Percentiles rank a stretch among this genome's conserved stretches.
Conservation (phyloP, 2,797 vertebrate genomes). For the Triplophysa yarkandensis region DNA sequence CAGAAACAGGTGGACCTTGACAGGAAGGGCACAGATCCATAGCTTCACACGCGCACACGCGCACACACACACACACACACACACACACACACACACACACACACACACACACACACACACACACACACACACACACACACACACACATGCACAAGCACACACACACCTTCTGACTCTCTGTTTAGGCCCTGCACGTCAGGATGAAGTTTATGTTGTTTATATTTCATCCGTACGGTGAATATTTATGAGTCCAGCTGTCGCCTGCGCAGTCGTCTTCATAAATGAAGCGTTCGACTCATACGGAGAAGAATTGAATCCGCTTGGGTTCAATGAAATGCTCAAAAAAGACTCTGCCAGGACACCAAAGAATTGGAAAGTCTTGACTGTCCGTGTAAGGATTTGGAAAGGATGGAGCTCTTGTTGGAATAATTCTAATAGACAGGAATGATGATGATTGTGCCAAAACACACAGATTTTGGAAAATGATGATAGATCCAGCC, state of each 20-base stretch:
- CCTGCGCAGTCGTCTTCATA: constrained; percentile 29
- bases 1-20: constrained; percentile 59
- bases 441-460: constrained; percentile 24
- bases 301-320: constrained; percentile 1
- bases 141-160: too few species aligned
- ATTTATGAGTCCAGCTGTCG: constrained; percentile 38
- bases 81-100: too few species aligned
- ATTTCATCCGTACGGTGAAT: constrained; percentile 7
- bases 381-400: constrained; percentile 24
- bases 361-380: constrained; percentile 10
- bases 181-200: constrained; percentile 17
- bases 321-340: neutral
- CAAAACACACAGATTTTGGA: constrained; percentile 39
- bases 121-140: too few species aligned
- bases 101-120: too few species aligned
- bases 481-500: constrained; percentile 6
- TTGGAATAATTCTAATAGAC: constrained; percentile 5
- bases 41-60: too few species aligned
- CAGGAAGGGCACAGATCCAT: constrained; percentile 44
- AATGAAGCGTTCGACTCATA: constrained; percentile 41
- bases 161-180: constrained; percentile 36
- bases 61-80: too few species aligned
- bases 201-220: constrained; percentile 33
- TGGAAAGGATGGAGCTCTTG: constrained; percentile 21
- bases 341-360: constrained; percentile 6